Base-by-base conservation (phyloP, 2,113 vertebrate species). In the Heptranchias perlo region DNA sequence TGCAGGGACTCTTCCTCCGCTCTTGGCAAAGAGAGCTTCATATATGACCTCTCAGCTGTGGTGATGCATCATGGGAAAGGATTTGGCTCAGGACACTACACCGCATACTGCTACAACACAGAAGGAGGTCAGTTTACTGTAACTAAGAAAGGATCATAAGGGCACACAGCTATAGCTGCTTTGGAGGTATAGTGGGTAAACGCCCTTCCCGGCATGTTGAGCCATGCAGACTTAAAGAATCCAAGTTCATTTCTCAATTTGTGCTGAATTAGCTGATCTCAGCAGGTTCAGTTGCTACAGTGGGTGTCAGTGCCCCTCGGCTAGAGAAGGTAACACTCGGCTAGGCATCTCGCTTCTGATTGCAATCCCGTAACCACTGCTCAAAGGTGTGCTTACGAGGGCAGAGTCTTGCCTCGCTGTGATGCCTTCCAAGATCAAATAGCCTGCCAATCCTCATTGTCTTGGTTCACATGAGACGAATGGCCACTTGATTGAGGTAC, bases 81-180 rank as follows among this genome's bases (percentile, higher is more conserved):
- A 96, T 99, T 99, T 96, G 99, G 99, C 98, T 99, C 99, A 98
- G 99, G 99, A 98, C 99, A 99, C 98, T 99, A 99, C 98, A 99
- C 99, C 96, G 99, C 99, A 97, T 99, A 99, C 98, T 99, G 99
- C 98, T 99, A 99, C 98, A 99, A 99, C 97, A 99, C 99, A n/a
- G 99, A 99, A 98, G 99, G 99, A 98, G 99, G 99, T 99, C 98
- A 98, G 99, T 98, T 35, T 35, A 11, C 84, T 44, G 1, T 31
- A 31, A 49, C 21, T 28, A 16, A 16, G 52, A 6, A 91, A 87
- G 84, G 7, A 47, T 58, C 3, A 1, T 91, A 54, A 91, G 35
- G 3, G 28, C 1, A 1, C 31, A 1, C 52, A 58, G 25, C 49
- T 91, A 0, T 54, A 0, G 49, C 25, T 89, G 23, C 28, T 89